Evolutionary conservation across 2,888 invertebrate species (phyloP).

Genomic region (Digitonthophagus gazella): DNA sequence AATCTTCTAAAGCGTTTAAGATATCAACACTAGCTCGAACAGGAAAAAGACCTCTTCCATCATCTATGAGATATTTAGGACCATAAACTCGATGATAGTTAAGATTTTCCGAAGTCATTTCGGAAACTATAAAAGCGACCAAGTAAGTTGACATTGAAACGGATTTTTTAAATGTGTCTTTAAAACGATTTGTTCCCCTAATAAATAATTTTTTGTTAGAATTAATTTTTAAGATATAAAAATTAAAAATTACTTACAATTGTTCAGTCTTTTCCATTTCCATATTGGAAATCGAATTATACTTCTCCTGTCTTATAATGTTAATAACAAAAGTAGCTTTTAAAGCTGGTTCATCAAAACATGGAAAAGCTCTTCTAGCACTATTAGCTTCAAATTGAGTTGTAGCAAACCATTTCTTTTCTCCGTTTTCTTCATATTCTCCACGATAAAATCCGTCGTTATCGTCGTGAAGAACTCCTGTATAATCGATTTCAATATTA

Average conservation of each 20-base stretch:
- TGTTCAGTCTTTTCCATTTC: slow-evolving; percentile 54
- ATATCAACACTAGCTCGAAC: slow-evolving; percentile 39
- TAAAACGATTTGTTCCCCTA: slow-evolving; percentile 2
- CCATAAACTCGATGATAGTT: slow-evolving; percentile 38
- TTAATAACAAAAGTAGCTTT: slow-evolving; percentile 47
- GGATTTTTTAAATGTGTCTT: slow-evolving; percentile 17
- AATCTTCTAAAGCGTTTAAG: slow-evolving; percentile 53
- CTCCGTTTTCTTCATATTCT: slow-evolving; percentile 20
- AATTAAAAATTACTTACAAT: slow-evolving; percentile 39
- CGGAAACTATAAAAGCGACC: slow-evolving; percentile 71
- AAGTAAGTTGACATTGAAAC: slow-evolving; percentile 74
- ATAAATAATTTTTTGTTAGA: not conserved
- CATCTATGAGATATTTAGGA: slow-evolving; percentile 32
- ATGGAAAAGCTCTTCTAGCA: slow-evolving; percentile 66
- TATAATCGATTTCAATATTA: slow-evolving; percentile 14
- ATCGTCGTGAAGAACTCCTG: not conserved
- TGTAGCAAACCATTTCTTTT: slow-evolving; percentile 22
- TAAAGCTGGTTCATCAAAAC: slow-evolving; percentile 64
- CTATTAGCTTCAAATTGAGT: slow-evolving; percentile 37
- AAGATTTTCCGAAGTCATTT: slow-evolving; percentile 4
- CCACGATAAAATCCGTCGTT: slow-evolving; percentile 25
- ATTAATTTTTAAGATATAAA: not conserved
- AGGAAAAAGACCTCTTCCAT: slow-evolving; percentile 48
- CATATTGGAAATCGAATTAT: slow-evolving; percentile 36
- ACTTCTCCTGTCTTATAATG: slow-evolving; percentile 39